Conservation (phyloP, 2,113 vertebrate species). For the Sorex fumeus region DNA sequence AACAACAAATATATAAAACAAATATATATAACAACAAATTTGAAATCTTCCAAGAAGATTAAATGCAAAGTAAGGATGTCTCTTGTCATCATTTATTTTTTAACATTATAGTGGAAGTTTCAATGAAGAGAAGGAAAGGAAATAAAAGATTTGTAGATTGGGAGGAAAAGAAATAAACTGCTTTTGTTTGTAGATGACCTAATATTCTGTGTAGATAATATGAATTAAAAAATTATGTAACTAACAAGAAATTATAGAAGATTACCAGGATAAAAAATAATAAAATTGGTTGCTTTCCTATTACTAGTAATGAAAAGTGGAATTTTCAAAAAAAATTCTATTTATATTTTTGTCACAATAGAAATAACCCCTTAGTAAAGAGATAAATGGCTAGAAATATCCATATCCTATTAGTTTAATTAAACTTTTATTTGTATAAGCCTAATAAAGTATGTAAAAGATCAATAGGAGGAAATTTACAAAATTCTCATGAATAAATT, state of each 20-base stretch:
- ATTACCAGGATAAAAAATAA: background rate
- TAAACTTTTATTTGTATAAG: background rate
- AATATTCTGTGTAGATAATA: background rate
- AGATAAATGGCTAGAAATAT: too few species aligned
- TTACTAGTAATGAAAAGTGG: background rate
- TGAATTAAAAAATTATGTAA: background rate
- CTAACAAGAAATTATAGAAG: background rate
- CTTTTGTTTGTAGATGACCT: background rate
- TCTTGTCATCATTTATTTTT: background rate
- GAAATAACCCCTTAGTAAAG: too few species aligned
- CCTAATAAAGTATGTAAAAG: background rate
- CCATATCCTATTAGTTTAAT: too few species aligned
- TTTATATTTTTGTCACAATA: background rate
- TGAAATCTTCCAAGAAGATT: background rate
- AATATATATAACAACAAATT: background rate
- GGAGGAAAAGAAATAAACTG: background rate
- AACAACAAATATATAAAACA: too few species aligned
- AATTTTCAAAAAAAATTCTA: background rate
- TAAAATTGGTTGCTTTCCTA: background rate
- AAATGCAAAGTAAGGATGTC: background rate
- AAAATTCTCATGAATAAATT: background rate
- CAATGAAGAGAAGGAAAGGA: background rate
- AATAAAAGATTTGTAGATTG: background rate
- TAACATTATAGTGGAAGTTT: background rate
- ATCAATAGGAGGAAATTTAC: background rate